These are phyloP conservation scores for Lasiurus cinereus DNA, from an alignment of 2,113 vertebrate genomes.

Conservation along the genomic window DNA sequence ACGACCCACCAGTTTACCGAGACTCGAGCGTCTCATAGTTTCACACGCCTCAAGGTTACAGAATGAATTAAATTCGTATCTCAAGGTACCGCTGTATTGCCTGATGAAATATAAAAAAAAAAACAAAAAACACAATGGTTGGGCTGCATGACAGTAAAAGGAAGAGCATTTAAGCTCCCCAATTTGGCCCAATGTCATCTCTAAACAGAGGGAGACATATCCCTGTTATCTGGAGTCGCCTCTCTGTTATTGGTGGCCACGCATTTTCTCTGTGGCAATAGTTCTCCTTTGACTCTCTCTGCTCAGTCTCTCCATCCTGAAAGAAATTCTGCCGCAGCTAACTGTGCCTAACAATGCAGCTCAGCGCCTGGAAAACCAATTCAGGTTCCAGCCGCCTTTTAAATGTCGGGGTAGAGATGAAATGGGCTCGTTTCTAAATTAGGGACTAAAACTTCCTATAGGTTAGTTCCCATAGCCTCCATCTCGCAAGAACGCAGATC, in stretches of 20 bases:
- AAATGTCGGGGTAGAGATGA: background rate
- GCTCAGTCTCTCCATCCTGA: background rate
- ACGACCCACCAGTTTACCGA: too few species aligned
- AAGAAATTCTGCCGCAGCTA: background rate
- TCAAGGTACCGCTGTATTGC: too few species aligned
- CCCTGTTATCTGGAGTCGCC: background rate
- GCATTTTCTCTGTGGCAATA: background rate
- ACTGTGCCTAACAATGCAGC: background rate
- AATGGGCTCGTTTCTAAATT: background rate
- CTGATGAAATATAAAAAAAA: background rate
- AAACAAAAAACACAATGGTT: background rate
- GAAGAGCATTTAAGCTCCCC: background rate
- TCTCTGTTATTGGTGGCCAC: background rate
- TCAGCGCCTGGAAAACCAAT: background rate
- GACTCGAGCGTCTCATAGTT: too few species aligned
- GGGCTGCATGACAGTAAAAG: background rate
- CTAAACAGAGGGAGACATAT: background rate
- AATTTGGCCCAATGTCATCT: background rate
- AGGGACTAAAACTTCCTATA: background rate
- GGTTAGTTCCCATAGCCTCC: background rate
- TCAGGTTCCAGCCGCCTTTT: background rate
- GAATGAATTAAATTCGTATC: too few species aligned
- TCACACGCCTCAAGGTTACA: too few species aligned
- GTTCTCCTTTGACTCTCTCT: background rate
- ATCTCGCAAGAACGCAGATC: background rate